Evolutionary conservation across 2,113 vertebrate species (phyloP).

Genomic region (Pungitius pungitius): DNA sequence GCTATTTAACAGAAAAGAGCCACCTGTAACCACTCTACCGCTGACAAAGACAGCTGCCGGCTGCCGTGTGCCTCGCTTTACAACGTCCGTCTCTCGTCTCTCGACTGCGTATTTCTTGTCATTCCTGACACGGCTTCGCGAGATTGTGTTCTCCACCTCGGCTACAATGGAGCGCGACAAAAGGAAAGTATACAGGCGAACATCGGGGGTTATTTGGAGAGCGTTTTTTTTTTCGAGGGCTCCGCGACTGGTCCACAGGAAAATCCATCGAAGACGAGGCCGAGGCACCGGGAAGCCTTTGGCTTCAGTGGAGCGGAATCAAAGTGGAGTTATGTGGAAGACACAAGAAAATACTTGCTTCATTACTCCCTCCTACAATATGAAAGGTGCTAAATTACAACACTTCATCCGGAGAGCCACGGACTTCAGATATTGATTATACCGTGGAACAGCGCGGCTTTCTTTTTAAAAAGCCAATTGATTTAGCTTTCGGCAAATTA

Average conservation of each 20-base stretch:
- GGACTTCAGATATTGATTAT: slow-evolving; percentile 57
- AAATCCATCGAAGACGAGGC: slow-evolving; percentile 39
- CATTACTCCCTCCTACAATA: background rate
- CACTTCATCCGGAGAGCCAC: slow-evolving; percentile 38
- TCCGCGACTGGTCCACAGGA: slow-evolving; percentile 11
- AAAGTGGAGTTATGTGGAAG: slow-evolving; percentile 29
- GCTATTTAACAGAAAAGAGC: slow-evolving; percentile 57
- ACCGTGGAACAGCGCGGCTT: slow-evolving; percentile 29
- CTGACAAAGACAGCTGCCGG: slow-evolving; percentile 25
- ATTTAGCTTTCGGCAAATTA: slow-evolving; percentile 61
- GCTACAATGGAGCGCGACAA: slow-evolving; percentile 14
- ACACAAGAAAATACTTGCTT: background rate
- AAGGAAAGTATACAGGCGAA: slow-evolving; percentile 1
- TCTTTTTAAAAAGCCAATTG: slow-evolving; percentile 45
- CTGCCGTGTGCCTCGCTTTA: slow-evolving; percentile 27
- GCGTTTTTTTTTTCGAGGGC: slow-evolving; percentile 1
- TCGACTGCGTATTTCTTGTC: slow-evolving; percentile 18
- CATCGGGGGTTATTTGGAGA: slow-evolving; percentile 12
- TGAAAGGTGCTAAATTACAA: slow-evolving; percentile 33
- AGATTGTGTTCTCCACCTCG: slow-evolving; percentile 29
- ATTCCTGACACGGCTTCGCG: slow-evolving; percentile 14
- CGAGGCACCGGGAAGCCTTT: slow-evolving; percentile 28
- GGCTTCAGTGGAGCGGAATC: slow-evolving; percentile 17
- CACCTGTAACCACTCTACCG: slow-evolving; percentile 51
- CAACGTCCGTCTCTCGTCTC: slow-evolving; percentile 19